Conservation (phyloP, 2,113 vertebrate species). For the Takifugu flavidus region DNA sequence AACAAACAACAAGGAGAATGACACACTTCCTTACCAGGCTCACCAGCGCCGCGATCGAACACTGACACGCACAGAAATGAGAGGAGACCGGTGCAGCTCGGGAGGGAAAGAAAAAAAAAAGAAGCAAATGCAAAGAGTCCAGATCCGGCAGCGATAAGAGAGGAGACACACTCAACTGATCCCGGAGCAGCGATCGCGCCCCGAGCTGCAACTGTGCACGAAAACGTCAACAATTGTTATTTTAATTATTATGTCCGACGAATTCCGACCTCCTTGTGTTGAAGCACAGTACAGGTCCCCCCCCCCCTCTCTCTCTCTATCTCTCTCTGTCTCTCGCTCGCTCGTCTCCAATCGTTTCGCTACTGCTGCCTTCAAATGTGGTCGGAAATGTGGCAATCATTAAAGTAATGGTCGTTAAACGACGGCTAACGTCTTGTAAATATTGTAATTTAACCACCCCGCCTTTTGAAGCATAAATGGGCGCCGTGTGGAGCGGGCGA, state of each 20-base stretch:
- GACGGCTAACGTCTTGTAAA: not conserved
- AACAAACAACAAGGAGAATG: slow-evolving; percentile 36
- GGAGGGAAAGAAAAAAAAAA: not conserved
- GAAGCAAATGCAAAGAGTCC: slow-evolving; percentile 32
- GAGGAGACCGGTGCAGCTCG: slow-evolving; percentile 31
- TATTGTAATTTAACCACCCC: too few relatives aligned
- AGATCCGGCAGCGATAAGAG: slow-evolving; percentile 41
- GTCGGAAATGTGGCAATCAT: slow-evolving; percentile 29
- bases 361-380: slow-evolving; percentile 51
- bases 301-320: slow-evolving; percentile 32
- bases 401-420: not conserved
- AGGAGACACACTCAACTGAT: not conserved
- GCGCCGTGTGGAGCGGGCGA: too few relatives aligned
- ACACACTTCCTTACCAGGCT: slow-evolving; percentile 61
- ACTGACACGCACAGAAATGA: slow-evolving; percentile 4
- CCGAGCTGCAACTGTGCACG: slow-evolving; percentile 35
- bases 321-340: slow-evolving; percentile 18
- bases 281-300: slow-evolving; percentile 50
- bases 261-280: slow-evolving; percentile 46
- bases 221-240: slow-evolving; percentile 10
- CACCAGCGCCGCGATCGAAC: slow-evolving; percentile 33
- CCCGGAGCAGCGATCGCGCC: slow-evolving; percentile 4
- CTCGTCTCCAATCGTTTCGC: slow-evolving; percentile 47
- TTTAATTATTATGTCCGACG: slow-evolving; percentile 32
- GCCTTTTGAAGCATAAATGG: too few relatives aligned